Evolutionary conservation across 2,888 invertebrate species (phyloP), one percentile per base, ranked within the genome.

Genomic region (Chrysolina haemoptera): DNA sequence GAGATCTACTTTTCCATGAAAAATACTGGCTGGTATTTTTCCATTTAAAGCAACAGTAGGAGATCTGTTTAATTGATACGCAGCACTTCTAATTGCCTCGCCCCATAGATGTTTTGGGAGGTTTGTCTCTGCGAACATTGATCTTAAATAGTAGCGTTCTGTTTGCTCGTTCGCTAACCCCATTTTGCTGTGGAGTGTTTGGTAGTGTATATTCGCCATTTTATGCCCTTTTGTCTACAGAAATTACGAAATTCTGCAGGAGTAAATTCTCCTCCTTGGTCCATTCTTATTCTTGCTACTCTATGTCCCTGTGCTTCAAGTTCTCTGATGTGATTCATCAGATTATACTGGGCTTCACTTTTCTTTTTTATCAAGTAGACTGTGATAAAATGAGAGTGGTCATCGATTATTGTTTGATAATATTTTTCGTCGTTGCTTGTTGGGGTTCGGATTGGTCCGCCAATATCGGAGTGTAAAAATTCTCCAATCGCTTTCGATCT

Each of bases 291-390:
- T n/a, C 48, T 48, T 6, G 10, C 1, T 12, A 27, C 27, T 63
- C 40, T 8, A 14, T 63, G 14, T 27, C 63, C 63, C 27, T 63
- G 8, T 63, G 35, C 18, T 40, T 40, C 27, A 1, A 35, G 10
- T 35, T 63, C 63, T 63, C 63, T 63, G 11, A 63, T 63, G 63
- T 35, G 40, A 10, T 63, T 63, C 63, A 40, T 63, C 9, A 63
- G 6, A 14, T 48, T 48, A 48, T 12, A 48, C 46, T 27, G 27
- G 10, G 46, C 46, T 46, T 46, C 46, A 46, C 46, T 46, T n/a
- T 46, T 46, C 46, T n/a, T 40, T 46, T 46, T 64, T 20, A 64
- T 10, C 2, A 64, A 20, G 43, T 64, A 46, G 2, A 64, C 64
- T 46, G 14, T 27, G 3, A 46, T 64, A 12, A 64, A 64, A 27